Evolutionary conservation across 2,888 invertebrate genomes (phyloP).

Genomic region (Campoplex nolae): DNA sequence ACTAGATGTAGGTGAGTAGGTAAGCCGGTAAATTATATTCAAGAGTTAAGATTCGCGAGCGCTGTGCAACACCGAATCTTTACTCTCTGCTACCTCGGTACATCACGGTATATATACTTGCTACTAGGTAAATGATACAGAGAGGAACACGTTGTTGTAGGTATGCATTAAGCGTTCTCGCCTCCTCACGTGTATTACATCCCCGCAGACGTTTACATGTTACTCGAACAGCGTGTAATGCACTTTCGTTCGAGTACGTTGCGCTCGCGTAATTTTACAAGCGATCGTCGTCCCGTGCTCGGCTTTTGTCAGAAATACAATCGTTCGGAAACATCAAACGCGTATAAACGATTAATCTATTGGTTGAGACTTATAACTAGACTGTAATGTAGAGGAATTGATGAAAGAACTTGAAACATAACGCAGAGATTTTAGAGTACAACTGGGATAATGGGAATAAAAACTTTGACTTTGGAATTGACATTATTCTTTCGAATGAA

Average conservation of each 20-base stretch:
- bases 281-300: background rate
- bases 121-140: slow-evolving; percentile 38
- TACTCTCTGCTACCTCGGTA: background rate
- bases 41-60: slow-evolving; percentile 16
- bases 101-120: slow-evolving; percentile 26
- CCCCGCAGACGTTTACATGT: slow-evolving; percentile 30
- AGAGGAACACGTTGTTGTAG: slow-evolving; percentile 27
- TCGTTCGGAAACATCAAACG: background rate
- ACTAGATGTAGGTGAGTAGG: slow-evolving; percentile 44
- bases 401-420: background rate
- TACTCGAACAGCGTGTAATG: slow-evolving; percentile 29
- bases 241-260: slow-evolving; percentile 24
- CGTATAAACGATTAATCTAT: background rate
- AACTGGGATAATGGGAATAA: too few relatives aligned
- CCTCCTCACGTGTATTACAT: slow-evolving; percentile 40
- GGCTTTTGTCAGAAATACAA: background rate
- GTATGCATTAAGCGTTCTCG: slow-evolving; percentile 44
- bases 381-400: background rate
- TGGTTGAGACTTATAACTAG: background rate
- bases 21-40: slow-evolving; percentile 4
- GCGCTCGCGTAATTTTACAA: background rate
- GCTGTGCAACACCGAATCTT: slow-evolving; percentile 30
- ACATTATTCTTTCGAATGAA: background rate
- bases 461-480: background rate
- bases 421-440: too few relatives aligned